Percentiles rank a stretch among this genome's conserved stretches.
Conservation (phyloP, 2,113 vertebrate genomes). For the Triplophysa dalaica region DNA sequence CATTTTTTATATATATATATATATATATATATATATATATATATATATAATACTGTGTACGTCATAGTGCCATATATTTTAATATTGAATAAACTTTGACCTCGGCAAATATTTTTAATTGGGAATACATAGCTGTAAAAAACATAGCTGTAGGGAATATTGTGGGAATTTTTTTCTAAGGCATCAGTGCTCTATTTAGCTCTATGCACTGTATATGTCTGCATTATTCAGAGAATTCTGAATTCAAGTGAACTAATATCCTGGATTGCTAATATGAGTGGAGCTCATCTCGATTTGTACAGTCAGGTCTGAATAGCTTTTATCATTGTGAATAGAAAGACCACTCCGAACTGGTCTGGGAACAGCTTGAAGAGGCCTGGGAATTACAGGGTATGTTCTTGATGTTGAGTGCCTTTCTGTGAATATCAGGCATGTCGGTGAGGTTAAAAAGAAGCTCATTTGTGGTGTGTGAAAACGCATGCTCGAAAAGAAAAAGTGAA, state of each 20-base stretch:
- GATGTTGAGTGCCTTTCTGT: conserved; percentile 9
- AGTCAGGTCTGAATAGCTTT: background rate
- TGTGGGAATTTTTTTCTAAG: no score
- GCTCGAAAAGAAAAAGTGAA: conserved; percentile 13
- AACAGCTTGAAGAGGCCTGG: background rate
- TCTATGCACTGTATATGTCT: background rate
- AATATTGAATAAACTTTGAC: no score
- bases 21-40: no score
- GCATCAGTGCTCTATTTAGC: no score
- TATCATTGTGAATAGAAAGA: background rate
- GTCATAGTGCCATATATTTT: no score
- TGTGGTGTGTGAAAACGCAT: conserved; percentile 15
- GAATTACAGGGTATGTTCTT: background rate
- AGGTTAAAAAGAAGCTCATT: conserved; percentile 37
- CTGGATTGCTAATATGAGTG: background rate
- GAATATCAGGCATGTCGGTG: conserved; percentile 1
- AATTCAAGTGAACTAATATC: background rate
- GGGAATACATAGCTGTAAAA: no score
- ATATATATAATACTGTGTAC: no score
- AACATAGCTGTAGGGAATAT: no score
- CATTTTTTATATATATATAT: no score
- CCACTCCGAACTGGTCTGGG: background rate
- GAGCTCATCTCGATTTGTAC: background rate
- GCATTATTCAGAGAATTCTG: background rate
- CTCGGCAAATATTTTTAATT: no score